A percentile compares a stretch with the other conserved stretches of the same genome.
phyloP scores from a whole-genome alignment of 2,888 invertebrate genomes.

The Lithophane ornitopus region DNA sequence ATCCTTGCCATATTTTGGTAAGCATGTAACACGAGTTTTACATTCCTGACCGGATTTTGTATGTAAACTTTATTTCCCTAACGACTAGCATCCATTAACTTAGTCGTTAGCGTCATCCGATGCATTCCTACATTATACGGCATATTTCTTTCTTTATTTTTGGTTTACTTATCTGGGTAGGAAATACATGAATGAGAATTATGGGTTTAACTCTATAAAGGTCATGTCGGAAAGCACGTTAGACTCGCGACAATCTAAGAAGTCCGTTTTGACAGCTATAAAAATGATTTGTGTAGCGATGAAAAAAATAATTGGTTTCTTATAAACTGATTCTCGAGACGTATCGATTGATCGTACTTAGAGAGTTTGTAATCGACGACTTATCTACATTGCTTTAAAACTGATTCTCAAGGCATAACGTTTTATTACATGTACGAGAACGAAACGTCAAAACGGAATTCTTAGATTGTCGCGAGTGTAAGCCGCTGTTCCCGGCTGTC shows the following conservation, averaged over 20 bases:
- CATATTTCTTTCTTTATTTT: slow-evolving; percentile 19
- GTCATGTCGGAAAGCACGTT: neutral
- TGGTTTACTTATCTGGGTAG: neutral
- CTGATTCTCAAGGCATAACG: no score
- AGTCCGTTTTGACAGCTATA: no score
- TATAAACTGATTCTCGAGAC: no score
- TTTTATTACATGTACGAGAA: no score
- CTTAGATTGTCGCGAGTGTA: no score
- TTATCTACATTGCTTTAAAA: no score
- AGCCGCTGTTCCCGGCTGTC: neutral
- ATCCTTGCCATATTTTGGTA: slow-evolving; percentile 7
- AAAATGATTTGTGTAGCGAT: no score
- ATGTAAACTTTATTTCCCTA: slow-evolving; percentile 48
- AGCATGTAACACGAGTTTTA: neutral
- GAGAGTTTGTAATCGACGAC: no score
- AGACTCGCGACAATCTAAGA: no score
- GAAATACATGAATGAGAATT: neutral
- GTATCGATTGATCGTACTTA: no score
- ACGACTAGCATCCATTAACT: slow-evolving; percentile 56
- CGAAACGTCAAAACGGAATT: no score
- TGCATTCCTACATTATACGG: slow-evolving; percentile 44
- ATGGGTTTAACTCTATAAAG: neutral
- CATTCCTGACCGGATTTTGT: slow-evolving; percentile 18
- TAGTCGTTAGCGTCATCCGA: slow-evolving; percentile 49
- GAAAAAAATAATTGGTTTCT: no score